phyloP scores from a whole-genome alignment of 2,888 invertebrate genomes.

The Lasioglossum figueresi region DNA sequence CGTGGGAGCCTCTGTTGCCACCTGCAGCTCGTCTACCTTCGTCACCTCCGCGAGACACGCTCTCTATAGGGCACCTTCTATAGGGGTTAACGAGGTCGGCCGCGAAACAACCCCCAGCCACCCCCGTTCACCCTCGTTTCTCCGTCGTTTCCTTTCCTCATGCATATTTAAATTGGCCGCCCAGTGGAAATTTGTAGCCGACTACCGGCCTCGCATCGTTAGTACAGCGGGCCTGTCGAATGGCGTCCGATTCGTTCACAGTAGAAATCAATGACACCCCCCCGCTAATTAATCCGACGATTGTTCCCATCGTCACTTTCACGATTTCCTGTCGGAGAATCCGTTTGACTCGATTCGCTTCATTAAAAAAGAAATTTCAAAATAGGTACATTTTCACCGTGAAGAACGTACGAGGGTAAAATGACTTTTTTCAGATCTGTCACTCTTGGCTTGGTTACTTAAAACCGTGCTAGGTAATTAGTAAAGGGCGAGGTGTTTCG shows the following conservation, averaged over 20 bases:
- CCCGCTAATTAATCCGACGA: not conserved
- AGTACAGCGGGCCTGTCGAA: constrained; percentile 15
- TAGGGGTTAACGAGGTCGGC: constrained; percentile 73
- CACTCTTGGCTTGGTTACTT: too few species aligned
- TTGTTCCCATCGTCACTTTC: not conserved
- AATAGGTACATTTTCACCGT: not conserved
- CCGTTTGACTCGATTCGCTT: not conserved
- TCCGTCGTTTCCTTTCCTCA: constrained; percentile 55
- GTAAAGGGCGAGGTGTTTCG: too few species aligned
- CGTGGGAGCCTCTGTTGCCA: constrained; percentile 58
- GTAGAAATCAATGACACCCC: not conserved
- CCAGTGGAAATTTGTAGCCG: constrained; percentile 69
- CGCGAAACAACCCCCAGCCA: constrained; percentile 69
- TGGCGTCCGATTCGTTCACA: constrained; percentile 13
- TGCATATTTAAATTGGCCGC: constrained; percentile 77
- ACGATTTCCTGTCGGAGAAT: not conserved
- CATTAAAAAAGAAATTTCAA: too few species aligned
- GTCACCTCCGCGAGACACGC: constrained; percentile 50
- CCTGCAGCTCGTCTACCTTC: constrained; percentile 50
- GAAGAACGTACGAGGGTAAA: too few species aligned
- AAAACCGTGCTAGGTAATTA: too few species aligned
- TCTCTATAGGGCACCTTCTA: constrained; percentile 27
- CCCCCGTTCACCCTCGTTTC: constrained; percentile 39
- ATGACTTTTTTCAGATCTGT: too few species aligned
- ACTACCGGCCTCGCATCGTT: constrained; percentile 37